A percentile compares a stretch with the other conserved stretches of the same genome.
These are phyloP conservation scores for Enteromius argenteus DNA, from an alignment of 2,797 vertebrate species.

Conservation along the genomic window DNA sequence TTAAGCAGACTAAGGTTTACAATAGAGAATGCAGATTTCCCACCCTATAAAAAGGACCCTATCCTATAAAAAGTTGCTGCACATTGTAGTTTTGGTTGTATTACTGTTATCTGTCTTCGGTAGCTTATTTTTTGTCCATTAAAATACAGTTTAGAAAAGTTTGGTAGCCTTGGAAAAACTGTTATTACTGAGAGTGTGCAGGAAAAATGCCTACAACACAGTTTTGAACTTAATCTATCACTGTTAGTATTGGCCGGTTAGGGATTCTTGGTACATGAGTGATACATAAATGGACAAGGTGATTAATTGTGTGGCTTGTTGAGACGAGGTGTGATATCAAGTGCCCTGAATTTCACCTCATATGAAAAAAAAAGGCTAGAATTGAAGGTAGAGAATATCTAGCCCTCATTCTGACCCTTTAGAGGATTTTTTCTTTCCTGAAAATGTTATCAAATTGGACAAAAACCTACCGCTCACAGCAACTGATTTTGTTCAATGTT, in stretches of 20 bases:
- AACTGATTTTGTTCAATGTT: neutral
- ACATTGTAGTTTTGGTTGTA: neutral
- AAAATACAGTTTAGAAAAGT: constrained; percentile 3
- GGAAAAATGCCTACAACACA: neutral
- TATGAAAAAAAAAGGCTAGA: neutral
- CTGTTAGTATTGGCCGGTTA: neutral
- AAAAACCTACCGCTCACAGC: neutral
- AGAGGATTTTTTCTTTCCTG: neutral
- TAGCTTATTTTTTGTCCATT: neutral
- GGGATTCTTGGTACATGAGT: constrained; percentile 2
- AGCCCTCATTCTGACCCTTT: neutral
- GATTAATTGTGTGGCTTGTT: constrained; percentile 3
- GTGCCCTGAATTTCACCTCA: constrained; percentile 7
- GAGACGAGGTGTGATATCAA: constrained; percentile 11
- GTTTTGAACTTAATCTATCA: constrained; percentile 18
- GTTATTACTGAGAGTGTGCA: neutral
- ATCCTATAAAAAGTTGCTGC: neutral
- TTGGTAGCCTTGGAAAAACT: constrained; percentile 4
- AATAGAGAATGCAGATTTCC: neutral
- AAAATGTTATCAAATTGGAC: neutral
- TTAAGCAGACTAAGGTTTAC: neutral
- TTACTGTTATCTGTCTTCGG: neutral
- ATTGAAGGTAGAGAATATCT: neutral
- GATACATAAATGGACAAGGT: constrained; percentile 2
- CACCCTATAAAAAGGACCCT: no score